Base-by-base conservation (phyloP, 2,113 vertebrate genomes). In the Pungitius pungitius region DNA sequence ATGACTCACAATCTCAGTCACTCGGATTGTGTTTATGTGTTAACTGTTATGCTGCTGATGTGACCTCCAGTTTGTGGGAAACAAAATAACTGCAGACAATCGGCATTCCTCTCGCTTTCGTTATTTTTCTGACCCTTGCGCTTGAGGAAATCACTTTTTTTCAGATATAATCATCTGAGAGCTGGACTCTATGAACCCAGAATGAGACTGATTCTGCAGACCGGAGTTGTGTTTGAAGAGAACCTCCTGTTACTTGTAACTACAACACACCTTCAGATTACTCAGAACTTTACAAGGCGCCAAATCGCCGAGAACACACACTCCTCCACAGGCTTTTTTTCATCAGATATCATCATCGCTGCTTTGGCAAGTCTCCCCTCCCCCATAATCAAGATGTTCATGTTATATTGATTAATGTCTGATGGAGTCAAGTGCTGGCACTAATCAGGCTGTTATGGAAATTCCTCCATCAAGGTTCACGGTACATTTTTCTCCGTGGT, bases 321-420 rank as follows among this genome's bases (percentile, higher is more conserved):
- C 67, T 57, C 62, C 61, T 78, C 82, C 60, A 52, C 68, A 20
- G 65, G 58, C 62, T 81, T 13, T 70, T n/a, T 74, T 66, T 76
- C 49, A 61, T 73, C 80, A 67, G 27, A 52, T 77, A 18, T 80
- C 66, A 72, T 78, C 58, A 70, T 52, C 27, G 10, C 49, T 7
- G 43, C 68, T 77, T 62, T 45, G 66, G 76, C 69, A 79, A 64
- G 43, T 42, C 35, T 17, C 18, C 69, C 82, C 83, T 83, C 65
- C 67, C 75, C 77, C 82, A n/a, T 56, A 76, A 84, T 84, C 80
- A 85, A 75, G 75, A 59, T 71, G 71, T 81, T 81, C 70, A 83
- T 81, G 69, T 76, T 65, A 73, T 69, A 84, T 85, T 71, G 79
- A 81, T 82, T 66, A 3, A 69, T 77, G 61, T 83, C 63, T 55